Evolutionary conservation across 2,113 vertebrate genomes (phyloP).

Genomic region (Melozone crissalis): DNA sequence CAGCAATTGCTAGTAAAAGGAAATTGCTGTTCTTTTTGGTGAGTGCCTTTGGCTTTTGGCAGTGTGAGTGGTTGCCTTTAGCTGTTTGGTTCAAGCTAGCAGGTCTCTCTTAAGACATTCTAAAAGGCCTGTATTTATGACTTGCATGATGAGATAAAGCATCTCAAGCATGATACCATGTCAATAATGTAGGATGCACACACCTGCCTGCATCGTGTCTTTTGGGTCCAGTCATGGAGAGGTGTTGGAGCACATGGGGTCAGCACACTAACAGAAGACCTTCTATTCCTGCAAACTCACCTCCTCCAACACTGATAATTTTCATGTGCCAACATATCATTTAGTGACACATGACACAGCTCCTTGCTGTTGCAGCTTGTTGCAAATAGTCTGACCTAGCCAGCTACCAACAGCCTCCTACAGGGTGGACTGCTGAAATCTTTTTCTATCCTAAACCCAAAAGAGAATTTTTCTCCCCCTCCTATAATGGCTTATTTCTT

Average conservation of each 20-base stretch:
- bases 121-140: not conserved
- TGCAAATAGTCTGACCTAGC: not conserved
- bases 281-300: not conserved
- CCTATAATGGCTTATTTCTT: slow-evolving; percentile 2
- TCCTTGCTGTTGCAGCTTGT: not conserved
- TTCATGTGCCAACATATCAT: not conserved
- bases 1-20: not conserved
- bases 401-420: not conserved
- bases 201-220: not conserved
- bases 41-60: not conserved
- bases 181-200: not conserved
- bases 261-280: not conserved
- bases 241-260: not conserved
- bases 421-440: not conserved
- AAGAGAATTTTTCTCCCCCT: not conserved
- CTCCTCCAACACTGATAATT: not conserved
- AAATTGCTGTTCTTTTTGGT: not conserved
- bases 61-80: not conserved
- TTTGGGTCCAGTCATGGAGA: not conserved
- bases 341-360: not conserved
- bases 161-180: not conserved
- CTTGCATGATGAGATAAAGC: not conserved
- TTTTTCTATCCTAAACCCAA: not conserved
- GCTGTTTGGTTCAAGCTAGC: not conserved
- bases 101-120: not conserved